phyloP scores from a whole-genome alignment of 2,797 vertebrate genomes.

The Eulemur albifrons region DNA sequence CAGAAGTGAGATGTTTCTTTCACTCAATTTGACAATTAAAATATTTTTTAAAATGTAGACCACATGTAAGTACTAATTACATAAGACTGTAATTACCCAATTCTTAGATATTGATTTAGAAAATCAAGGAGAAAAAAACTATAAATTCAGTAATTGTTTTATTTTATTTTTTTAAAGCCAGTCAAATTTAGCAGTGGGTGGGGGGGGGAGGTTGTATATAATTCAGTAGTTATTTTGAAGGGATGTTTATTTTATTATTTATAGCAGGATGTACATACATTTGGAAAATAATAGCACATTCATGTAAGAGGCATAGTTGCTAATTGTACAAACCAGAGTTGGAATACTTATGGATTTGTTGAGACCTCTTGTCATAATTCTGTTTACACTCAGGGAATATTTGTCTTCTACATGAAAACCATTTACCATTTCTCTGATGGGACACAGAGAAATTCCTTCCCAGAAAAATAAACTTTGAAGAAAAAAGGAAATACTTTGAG shows the following conservation, averaged over 20 bases:
- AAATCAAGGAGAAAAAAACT: neutral
- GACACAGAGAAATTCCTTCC: neutral
- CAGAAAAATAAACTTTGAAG: slow-evolving; percentile 16
- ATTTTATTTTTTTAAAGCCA: too few relatives aligned
- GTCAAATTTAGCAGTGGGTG: too few relatives aligned
- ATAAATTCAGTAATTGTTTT: neutral
- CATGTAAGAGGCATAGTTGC: neutral
- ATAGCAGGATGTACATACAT: neutral
- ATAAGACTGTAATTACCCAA: neutral
- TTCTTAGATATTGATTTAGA: neutral
- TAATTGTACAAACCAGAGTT: neutral
- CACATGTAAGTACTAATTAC: neutral
- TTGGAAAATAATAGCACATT: neutral
- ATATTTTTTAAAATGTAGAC: neutral
- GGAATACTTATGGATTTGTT: neutral
- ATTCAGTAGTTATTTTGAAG: neutral
- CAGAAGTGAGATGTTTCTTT: neutral
- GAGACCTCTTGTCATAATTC: neutral
- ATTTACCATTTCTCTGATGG: neutral
- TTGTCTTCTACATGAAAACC: neutral
- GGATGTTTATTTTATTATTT: neutral
- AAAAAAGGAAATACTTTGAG: slow-evolving; percentile 3
- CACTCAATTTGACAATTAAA: neutral
- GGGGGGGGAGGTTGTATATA: neutral
- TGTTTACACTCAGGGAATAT: neutral